These are phyloP conservation scores for Zygaena filipendulae DNA, from an alignment of 2,888 invertebrate genomes.

Conservation along the genomic window DNA sequence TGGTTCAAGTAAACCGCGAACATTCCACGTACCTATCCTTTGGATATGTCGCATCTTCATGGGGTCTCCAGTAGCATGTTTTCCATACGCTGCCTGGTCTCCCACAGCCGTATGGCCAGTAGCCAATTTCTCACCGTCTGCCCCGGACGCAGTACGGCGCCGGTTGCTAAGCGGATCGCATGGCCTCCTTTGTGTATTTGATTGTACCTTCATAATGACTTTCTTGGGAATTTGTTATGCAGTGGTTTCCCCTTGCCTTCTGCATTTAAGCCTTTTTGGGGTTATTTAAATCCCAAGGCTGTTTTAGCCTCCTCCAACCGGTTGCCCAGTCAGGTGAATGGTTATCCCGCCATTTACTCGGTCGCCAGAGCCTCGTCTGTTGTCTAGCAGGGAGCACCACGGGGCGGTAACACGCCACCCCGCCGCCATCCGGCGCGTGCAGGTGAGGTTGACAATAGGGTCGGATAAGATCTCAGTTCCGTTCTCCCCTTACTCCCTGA, in stretches of 20 bases:
- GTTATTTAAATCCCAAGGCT: conserved; percentile 1
- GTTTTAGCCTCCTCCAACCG: conserved; percentile 1
- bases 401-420: too few relatives aligned
- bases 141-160: too few relatives aligned
- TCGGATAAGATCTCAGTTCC: too few relatives aligned
- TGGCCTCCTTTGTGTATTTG: conserved; percentile 1
- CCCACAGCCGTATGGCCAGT: conserved; percentile 1
- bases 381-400: too few relatives aligned
- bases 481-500: too few relatives aligned
- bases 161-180: too few relatives aligned
- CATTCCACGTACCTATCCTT: conserved; percentile 17
- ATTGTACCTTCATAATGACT: neutral
- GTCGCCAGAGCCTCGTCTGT: too few relatives aligned
- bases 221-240: conserved; percentile 1
- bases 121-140: conserved; percentile 1
- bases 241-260: too few relatives aligned
- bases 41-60: conserved; percentile 1
- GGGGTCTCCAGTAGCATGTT: conserved; percentile 13
- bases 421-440: too few relatives aligned
- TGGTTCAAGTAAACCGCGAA: conserved; percentile 9
- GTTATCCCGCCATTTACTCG: conserved; percentile 1
- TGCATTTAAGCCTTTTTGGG: conserved; percentile 1
- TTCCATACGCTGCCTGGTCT: conserved; percentile 6
- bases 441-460: too few relatives aligned
- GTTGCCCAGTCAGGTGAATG: neutral